Base-by-base conservation (phyloP, 2,888 invertebrate species). In the Nomada hirtipes region DNA sequence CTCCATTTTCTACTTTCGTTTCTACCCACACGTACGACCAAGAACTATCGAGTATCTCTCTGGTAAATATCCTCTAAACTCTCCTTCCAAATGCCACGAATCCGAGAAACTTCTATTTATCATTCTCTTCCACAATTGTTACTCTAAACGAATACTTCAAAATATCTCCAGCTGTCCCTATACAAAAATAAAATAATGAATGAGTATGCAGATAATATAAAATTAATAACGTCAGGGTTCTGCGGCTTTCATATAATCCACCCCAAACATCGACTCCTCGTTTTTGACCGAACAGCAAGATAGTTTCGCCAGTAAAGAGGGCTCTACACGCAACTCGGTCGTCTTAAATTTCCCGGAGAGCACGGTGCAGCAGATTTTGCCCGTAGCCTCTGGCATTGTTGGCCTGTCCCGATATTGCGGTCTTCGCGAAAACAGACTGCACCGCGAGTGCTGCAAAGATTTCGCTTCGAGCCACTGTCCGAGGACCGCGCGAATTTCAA, bases 391-490 rank as follows among this genome's bases (percentile, higher is more conserved):
- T 29, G 47, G 69, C 69, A 82, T 82, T 82, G 80, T 82, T 80
- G 76, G 68, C 80, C 47, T 50, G 75, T 59, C 80, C 47, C 68
- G 64, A 82, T 82, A 80, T 80, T 80, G 64, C 72, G 68, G 69
- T 44, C 44, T 20, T 63, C 52, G 57, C 50, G 80, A 74, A 70
- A 74, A 80, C 81, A 74, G 70, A 76, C 65, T 64, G 75, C 63
- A 44, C 44, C 53, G 18, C 60, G 44, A 53, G 61, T n/a, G 26
- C 44, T 15, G 59, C 44, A 7, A 29, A 44, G 68, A 36, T 47
- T 59, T 57, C 36, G 70, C 52, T 60, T 52, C 74, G 69, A 42
- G 42, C 23, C 23, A 18, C 10, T 23, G 20, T 15, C 50, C 29
- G 20, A 60, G 18, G 52, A 36, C 23, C 55, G 73, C 55, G 23